Evolutionary conservation across 2,113 vertebrate genomes (phyloP), one percentile per base, ranked within the genome.

Genomic region (Sylvia atricapilla): DNA sequence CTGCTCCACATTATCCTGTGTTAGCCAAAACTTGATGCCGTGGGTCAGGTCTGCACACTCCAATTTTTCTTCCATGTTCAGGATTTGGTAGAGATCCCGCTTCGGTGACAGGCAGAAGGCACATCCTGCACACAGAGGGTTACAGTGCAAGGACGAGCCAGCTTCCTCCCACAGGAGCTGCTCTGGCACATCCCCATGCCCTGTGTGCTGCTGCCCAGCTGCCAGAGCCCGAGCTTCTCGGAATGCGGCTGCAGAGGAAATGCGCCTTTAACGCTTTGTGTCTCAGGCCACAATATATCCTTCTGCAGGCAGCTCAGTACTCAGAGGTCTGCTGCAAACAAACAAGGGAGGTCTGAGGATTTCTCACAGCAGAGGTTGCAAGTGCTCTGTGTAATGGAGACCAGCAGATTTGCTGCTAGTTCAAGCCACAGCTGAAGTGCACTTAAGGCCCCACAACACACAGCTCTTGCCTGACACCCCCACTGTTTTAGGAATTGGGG

Each of bases 81-180:
- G n/a, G 35, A 93, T 64, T 82, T 53, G 49, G 25, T 70, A 64
- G 30, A 59, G 19, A 41, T 72, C 47, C 27, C 3, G 2, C 43
- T 62, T 39, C 43, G 16, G 44, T 7, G 25, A 50, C 63, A 63
- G 79, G 60, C 69, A 8, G 7, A 35, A 81, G 46, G 62, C 78
- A 69, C 50, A 68, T 74, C 64, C 81, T 79, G 84, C 28, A 63
- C 67, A 49, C 93, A 70, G 89, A 91, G 89, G 83, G 87, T 92
- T 90, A 77, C 67, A 49, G 63, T 8, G 39, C 75, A 20, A 18
- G 79, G 86, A 94, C 15, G 7, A 93, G 79, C 20, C 86, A 92
- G 78, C 53, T 95, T 95, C 94, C 95, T 96, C 93, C 94, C 52
- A 0, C n/a, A 30, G 94, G 92, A 95, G 83, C 76, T 88, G 94